Base-by-base conservation (phyloP, 2,888 invertebrate genomes). In the Timandra comae region DNA sequence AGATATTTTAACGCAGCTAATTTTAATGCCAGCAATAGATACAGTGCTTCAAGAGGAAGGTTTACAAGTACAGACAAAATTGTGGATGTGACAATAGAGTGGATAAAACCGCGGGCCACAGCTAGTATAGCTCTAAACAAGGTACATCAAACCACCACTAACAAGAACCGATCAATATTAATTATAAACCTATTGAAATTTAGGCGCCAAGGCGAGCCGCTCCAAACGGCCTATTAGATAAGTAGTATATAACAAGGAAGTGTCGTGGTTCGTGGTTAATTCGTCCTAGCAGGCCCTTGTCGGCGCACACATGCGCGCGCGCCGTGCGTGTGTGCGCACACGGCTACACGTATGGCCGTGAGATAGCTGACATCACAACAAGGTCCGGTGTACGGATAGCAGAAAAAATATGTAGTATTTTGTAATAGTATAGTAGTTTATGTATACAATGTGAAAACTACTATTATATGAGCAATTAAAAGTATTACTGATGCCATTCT, bases 351-450 rank as follows among this genome's bases (percentile, higher is more conserved):
- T 57, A 63, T 58, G 80, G 63, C 81, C 81, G 63, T 84, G 82
- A 82, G 79, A 80, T 80, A 79, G 74, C 79, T 76, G 72, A 75
- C 79, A 77, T 75, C 75, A 78, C 70, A 68, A 61, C 81, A 79
- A 84, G 84, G 84, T 77, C 76, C 66, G 67, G 48, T 22, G 73
- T 78, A 82, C 51, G 23, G 77, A 56, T 49, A 51, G 64, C 63
- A 69, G 40, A 71, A 63, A 49, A 62, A 46, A 10, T n/a, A n/a
- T n/a, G n/a, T n/a, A n/a, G n/a, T n/a, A n/a, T n/a, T n/a, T n/a
- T n/a, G n/a, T n/a, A n/a, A n/a, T n/a, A n/a, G n/a, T n/a, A n/a
- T n/a, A n/a, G n/a, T n/a, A n/a, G n/a, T n/a, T n/a, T n/a, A n/a
- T n/a, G n/a, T n/a, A n/a, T n/a, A n/a, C n/a, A n/a, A n/a, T n/a